Percentiles rank a stretch among this genome's conserved stretches.
Evolutionary conservation across 2,113 vertebrate species (phyloP).

Genomic region (Tetrax tetrax): DNA sequence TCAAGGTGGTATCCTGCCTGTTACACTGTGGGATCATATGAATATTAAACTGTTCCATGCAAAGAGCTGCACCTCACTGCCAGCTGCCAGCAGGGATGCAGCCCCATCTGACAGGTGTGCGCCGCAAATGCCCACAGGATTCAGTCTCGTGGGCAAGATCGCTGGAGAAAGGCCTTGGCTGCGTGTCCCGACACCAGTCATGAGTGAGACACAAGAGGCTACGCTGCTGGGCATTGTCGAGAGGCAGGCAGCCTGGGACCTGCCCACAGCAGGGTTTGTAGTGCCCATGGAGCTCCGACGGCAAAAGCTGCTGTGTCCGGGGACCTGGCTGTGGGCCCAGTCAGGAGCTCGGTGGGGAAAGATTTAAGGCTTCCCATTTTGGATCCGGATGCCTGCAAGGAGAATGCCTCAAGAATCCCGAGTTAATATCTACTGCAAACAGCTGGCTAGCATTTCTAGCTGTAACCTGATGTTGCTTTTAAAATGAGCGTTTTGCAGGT

Average conservation of each 20-base stretch:
- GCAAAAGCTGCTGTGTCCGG: background rate
- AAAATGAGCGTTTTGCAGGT: background rate
- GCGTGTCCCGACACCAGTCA: fast-evolving
- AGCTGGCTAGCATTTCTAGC: background rate
- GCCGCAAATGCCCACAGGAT: fast-evolving
- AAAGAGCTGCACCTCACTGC: background rate
- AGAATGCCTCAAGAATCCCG: background rate
- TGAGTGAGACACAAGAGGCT: fast-evolving
- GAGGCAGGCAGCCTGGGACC: background rate
- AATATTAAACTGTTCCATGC: background rate
- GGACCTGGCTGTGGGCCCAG: background rate
- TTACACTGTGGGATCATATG: background rate
- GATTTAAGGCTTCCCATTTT: background rate
- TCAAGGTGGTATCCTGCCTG: background rate
- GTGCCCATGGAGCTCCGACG: fast-evolving
- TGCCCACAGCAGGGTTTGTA: background rate
- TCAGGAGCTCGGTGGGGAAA: background rate
- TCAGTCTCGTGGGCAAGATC: fast-evolving
- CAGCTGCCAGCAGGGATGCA: background rate
- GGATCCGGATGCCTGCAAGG: background rate
- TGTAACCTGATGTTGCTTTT: background rate
- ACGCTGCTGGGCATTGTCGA: fast-evolving
- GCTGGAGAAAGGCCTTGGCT: background rate
- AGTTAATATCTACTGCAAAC: background rate
- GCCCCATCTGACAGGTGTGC: background rate